Percentiles rank a stretch among this genome's conserved stretches.
Evolutionary conservation across 2,113 vertebrate species (phyloP).

Genomic region (Globicephala melas): DNA sequence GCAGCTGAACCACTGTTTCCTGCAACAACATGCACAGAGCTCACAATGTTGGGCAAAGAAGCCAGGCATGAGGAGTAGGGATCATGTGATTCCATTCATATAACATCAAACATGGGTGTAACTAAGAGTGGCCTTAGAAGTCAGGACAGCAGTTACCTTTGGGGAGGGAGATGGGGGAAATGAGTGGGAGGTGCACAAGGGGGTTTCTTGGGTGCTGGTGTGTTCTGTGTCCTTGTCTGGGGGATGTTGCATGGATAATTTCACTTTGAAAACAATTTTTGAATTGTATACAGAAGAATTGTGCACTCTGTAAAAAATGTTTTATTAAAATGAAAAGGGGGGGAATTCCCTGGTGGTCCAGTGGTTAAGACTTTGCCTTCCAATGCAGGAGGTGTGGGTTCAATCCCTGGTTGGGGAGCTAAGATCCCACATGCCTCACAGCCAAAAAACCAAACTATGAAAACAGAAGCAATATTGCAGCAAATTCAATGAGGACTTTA

Average conservation of each 20-base stretch:
- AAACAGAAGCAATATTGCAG: too few species aligned
- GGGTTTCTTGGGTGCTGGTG: background rate
- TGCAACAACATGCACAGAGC: accelerated
- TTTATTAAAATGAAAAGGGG: background rate
- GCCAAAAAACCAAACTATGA: too few species aligned
- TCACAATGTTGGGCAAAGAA: background rate
- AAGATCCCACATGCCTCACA: too few species aligned
- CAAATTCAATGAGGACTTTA: too few species aligned
- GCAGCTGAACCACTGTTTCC: background rate
- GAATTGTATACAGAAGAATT: accelerated
- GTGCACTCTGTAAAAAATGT: background rate
- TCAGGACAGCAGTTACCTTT: background rate
- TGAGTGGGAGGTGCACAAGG: background rate
- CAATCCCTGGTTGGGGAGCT: too few species aligned
- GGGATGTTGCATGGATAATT: accelerated
- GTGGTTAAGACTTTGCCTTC: too few species aligned
- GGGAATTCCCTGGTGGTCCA: too few species aligned
- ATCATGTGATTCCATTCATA: accelerated
- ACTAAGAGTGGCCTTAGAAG: background rate
- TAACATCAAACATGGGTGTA: accelerated
- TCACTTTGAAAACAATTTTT: background rate
- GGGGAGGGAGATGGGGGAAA: background rate
- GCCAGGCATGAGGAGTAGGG: background rate
- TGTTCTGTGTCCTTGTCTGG: background rate
- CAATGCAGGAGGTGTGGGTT: too few species aligned